Base-by-base conservation (phyloP, 2,888 invertebrate genomes). In the Oxytorus armatus region DNA sequence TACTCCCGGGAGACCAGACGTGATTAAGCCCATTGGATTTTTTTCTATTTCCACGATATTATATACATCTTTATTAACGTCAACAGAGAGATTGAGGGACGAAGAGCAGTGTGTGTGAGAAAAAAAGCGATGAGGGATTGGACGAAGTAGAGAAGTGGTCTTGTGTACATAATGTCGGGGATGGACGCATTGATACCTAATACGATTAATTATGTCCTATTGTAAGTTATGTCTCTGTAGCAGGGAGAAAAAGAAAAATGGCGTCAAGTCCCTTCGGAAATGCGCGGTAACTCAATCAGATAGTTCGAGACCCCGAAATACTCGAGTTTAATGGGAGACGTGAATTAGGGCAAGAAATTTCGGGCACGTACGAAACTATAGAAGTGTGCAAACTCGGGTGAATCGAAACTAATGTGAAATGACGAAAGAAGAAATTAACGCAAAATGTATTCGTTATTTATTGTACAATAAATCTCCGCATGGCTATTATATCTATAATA, bases 371-470 rank as follows among this genome's bases (percentile, higher is more conserved):
- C 14, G 11, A 66, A 10, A 18, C 10, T 16, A n/a, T n/a, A 42
- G 42, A 16, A n/a, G 25, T 29, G 36, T 23, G n/a, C 21, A 21
- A 66, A 36, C 33, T 36, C 36, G 51, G n/a, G n/a, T 49, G 36
- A 3, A 25, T 66, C 21, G 33, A 49, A 33, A 36, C 21, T 10
- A 42, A 18, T 65, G n/a, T 0, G 21, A 36, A 39, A 14, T 25
- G 8, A 21, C 5, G 11, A 49, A 16, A 11, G 18, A 16, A 11
- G 18, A 36, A n/a, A 5, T 33, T 1, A 16, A 25, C 5, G 33
- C 21, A 21, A 33, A 65, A 33, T 49, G n/a, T n/a, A 49, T 33
- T 16, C 0, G 3, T 63, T 44, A 65, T 65, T 65, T 36, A 49
- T 49, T 36, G 49, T 33, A 18, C 33, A n/a, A 49, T 21, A 18